A percentile compares a stretch with the other conserved stretches of the same genome.
Evolutionary conservation across 2,797 vertebrate species (phyloP).

Genomic region (Dromococcyx pavoninus): DNA sequence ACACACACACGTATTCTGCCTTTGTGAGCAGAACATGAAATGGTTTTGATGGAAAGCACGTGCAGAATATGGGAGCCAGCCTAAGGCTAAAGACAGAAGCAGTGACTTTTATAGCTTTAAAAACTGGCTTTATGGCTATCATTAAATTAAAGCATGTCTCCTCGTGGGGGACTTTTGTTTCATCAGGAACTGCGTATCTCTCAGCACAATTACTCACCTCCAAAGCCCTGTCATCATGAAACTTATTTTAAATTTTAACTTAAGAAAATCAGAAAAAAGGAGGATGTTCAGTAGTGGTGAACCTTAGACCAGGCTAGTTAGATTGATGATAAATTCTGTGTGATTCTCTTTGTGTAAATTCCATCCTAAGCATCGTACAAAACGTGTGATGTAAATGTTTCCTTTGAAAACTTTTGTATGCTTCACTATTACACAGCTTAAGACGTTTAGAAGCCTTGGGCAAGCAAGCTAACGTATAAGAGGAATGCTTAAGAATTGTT

Average conservation of each 20-base stretch:
- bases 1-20: neutral
- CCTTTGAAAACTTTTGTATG: conserved; percentile 80
- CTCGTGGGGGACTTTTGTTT: neutral
- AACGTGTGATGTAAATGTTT: conserved; percentile 72
- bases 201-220: conserved; percentile 4
- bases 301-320: neutral
- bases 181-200: neutral
- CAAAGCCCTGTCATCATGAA: neutral
- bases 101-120: conserved; percentile 35
- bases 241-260: neutral
- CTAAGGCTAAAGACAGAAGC: neutral
- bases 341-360: conserved; percentile 52
- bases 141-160: conserved; percentile 32
- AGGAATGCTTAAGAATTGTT: conserved; percentile 78
- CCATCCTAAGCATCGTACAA: conserved; percentile 11
- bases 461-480: conserved; percentile 76
- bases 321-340: conserved; percentile 6
- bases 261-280: neutral
- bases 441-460: conserved; percentile 80
- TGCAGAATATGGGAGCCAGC: neutral
- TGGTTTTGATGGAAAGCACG: neutral
- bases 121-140: conserved; percentile 30
- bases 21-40: neutral
- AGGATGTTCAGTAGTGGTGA: fast-evolving
- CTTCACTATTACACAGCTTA: conserved; percentile 76